Evolutionary conservation across 2,888 invertebrate genomes (phyloP), one percentile per base, ranked within the genome.

Genomic region (Atethmia centrago): DNA sequence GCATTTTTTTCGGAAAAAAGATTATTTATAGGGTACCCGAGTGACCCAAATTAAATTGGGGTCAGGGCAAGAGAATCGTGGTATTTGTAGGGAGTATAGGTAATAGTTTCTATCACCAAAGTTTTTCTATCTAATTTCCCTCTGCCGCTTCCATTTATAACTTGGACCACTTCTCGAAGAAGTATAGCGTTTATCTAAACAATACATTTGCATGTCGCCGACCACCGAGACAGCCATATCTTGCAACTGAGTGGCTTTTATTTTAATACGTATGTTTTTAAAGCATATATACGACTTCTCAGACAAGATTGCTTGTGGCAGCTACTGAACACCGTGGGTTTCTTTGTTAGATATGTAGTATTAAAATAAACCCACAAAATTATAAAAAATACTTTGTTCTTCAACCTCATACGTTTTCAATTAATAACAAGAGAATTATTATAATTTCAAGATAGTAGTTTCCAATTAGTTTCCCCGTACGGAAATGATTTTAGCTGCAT

Each of bases 121-220:
- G 9, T 66, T n/a, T n/a, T n/a, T 45, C 5, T 0, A 67, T 19
- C 9, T n/a, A 9, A 14, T 36, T 47, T 25, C 69, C 2, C 10
- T 3, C 8, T 2, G 0, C 14, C 66, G 21, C 67, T 66, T 9
- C 0, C 28, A 31, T 61, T 55, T 58, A 51, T 59, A 59, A 58
- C 67, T 80, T 83, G 31, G 9, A 7, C 56, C 62, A 16, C 16
- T 19, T 59, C 16, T 31, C 51, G 28, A 55, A 82, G 74, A 80
- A 81, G 77, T 55, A 64, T 67, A 68, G 79, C 79, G 79, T 86
- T 88, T 89, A 87, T 86, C 86, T 84, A 59, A 85, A 91, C 91
- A 91, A 91, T 91, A 84, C 90, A 90, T 91, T 89, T 89, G 87
- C 90, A 89, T 91, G 87, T 90, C 88, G 85, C 74, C 74, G 74